Evolutionary conservation across 2,113 vertebrate genomes (phyloP).

Genomic region (Zeus faber): DNA sequence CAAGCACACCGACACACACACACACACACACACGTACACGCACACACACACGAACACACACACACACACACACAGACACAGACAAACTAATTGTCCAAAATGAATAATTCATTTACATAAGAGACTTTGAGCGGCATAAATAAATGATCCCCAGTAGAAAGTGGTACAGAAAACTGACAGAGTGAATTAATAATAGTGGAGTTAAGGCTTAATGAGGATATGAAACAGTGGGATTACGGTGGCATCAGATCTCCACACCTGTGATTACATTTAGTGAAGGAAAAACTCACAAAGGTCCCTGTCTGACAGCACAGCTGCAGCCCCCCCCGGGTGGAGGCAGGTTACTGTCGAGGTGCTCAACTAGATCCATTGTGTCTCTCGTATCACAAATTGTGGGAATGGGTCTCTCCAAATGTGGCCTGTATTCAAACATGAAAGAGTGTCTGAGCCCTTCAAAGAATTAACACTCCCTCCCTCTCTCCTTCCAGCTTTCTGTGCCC

Average conservation of each 20-base stretch:
- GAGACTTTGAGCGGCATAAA: conserved; percentile 58
- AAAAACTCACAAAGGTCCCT: conserved; percentile 18
- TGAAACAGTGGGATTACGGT: conserved; percentile 40
- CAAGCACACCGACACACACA: not conserved
- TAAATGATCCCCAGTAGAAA: conserved; percentile 52
- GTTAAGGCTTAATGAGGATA: conserved; percentile 40
- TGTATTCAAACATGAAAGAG: conserved; percentile 27
- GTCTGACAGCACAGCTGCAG: too few species aligned
- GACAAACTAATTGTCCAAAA: conserved; percentile 52
- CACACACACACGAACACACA: not conserved
- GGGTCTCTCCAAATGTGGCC: conserved; percentile 19
- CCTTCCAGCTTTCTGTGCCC: not conserved
- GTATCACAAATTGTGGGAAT: conserved; percentile 29
- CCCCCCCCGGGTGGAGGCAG: not conserved
- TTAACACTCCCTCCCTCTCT: conserved; percentile 21
- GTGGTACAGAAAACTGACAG: conserved; percentile 49
- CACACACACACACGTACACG: not conserved
- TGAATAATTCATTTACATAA: conserved; percentile 67
- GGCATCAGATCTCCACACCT: conserved; percentile 17
- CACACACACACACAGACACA: conserved; percentile 10
- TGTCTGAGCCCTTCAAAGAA: too few species aligned
- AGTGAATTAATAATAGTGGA: conserved; percentile 51
- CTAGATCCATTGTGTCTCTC: conserved; percentile 1
- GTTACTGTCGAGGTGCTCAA: conserved; percentile 8
- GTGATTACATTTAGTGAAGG: conserved; percentile 33